Percentiles rank a stretch among this genome's conserved stretches.
Evolutionary conservation across 1,140 invertebrate genomes (phyloP).

Genomic region (Glossosoma conforme): DNA sequence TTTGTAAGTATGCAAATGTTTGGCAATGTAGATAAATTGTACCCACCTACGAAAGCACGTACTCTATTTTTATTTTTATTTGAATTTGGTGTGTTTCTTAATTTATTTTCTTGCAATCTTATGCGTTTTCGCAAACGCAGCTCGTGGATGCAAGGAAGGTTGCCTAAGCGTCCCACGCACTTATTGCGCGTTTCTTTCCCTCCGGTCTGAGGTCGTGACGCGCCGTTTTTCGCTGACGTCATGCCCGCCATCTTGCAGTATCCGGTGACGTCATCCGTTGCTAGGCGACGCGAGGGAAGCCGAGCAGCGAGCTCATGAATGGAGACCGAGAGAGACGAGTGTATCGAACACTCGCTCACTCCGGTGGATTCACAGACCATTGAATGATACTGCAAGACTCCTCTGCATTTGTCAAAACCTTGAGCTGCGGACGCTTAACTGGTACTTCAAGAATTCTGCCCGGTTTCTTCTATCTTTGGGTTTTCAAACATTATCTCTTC

Average conservation of each 20-base stretch:
- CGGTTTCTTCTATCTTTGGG: neutral
- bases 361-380: constrained; percentile 5
- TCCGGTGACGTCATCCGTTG: constrained; percentile 19
- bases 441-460: neutral
- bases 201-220: constrained; percentile 8
- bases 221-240: constrained; percentile 14
- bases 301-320: constrained; percentile 25
- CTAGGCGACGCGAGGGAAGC: constrained; percentile 2
- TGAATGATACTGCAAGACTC: constrained; percentile 1
- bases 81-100: no score
- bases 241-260: constrained; percentile 2
- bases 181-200: neutral
- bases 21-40: no score
- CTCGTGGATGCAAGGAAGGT: neutral
- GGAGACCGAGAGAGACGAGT: constrained; percentile 18
- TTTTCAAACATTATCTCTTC: no score
- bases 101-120: no score
- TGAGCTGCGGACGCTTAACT: neutral
- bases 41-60: no score
- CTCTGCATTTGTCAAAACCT: no score
- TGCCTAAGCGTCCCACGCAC: no score
- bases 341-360: neutral
- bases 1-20: no score
- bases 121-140: no score
- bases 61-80: no score